Conservation (phyloP, 2,797 vertebrate species). For the Liasis olivaceus region DNA sequence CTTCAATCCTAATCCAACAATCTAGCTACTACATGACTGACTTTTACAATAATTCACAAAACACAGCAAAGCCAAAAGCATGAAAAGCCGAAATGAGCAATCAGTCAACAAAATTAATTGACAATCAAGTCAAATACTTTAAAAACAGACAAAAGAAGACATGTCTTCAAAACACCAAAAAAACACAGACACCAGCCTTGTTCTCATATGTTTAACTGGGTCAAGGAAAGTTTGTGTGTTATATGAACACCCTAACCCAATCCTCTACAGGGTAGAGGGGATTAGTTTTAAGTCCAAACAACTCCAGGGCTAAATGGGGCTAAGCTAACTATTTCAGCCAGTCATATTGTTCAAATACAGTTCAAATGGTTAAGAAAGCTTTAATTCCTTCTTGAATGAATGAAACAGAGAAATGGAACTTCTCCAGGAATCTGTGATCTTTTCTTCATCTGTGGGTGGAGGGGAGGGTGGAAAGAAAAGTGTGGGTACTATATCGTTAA, state of each 20-base stretch:
- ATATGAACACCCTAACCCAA: not conserved
- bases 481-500: not conserved
- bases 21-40: not conserved
- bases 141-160: not conserved
- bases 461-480: not conserved
- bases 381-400: not conserved
- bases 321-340: constrained; percentile 15
- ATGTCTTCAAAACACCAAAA: not conserved
- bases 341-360: not conserved
- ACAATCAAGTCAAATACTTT: not conserved
- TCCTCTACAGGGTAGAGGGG: not conserved
- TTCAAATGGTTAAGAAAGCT: not conserved
- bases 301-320: constrained; percentile 5
- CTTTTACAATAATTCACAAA: not conserved
- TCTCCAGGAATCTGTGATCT: not conserved
- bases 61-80: not conserved
- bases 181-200: not conserved
- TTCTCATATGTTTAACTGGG: not conserved
- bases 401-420: not conserved
- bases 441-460: not conserved
- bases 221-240: not conserved
- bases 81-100: not conserved
- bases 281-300: constrained; percentile 30
- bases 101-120: not conserved
- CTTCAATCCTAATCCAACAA: not conserved